Conservation (phyloP, 2,797 vertebrate genomes). For the Gymnothorax reevesii region DNA sequence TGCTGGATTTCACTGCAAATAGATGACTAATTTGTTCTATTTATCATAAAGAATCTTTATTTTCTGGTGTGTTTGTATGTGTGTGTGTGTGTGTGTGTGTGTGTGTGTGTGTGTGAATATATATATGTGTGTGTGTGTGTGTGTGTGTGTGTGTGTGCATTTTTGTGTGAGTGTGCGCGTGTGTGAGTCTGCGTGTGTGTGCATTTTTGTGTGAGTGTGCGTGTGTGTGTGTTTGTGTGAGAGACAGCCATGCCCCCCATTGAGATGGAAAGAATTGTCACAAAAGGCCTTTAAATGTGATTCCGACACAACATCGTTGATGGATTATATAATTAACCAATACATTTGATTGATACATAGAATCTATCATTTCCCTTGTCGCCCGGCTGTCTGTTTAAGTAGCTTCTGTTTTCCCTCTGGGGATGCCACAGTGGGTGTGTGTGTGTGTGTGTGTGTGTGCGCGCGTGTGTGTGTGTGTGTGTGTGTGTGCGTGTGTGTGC, state of each 20-base stretch:
- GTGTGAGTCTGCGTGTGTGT: too few relatives aligned
- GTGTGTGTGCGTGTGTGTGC: not conserved
- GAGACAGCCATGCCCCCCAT: not conserved
- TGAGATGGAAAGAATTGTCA: not conserved
- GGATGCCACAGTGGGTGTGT: not conserved
- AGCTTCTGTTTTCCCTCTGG: not conserved
- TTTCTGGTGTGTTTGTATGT: not conserved
- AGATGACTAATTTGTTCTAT: not conserved
- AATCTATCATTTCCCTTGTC: constrained; percentile 72
- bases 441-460: not conserved
- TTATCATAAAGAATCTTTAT: not conserved
- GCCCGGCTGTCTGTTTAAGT: not conserved
- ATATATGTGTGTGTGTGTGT: too few relatives aligned
- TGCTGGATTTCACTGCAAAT: not conserved
- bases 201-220: not conserved
- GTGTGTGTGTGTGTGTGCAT: too few relatives aligned
- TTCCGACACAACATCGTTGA: constrained; percentile 46
- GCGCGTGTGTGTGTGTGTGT: not conserved
- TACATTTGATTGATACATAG: constrained; percentile 69
- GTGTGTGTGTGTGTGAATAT: not conserved
- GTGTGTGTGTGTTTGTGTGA: too few relatives aligned
- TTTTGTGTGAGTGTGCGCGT: too few relatives aligned
- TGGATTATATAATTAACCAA: constrained; percentile 65
- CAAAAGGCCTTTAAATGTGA: not conserved
- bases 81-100: not conserved